Evolutionary conservation across 2,113 vertebrate genomes (phyloP).

Genomic region (Maccullochella peelii): DNA sequence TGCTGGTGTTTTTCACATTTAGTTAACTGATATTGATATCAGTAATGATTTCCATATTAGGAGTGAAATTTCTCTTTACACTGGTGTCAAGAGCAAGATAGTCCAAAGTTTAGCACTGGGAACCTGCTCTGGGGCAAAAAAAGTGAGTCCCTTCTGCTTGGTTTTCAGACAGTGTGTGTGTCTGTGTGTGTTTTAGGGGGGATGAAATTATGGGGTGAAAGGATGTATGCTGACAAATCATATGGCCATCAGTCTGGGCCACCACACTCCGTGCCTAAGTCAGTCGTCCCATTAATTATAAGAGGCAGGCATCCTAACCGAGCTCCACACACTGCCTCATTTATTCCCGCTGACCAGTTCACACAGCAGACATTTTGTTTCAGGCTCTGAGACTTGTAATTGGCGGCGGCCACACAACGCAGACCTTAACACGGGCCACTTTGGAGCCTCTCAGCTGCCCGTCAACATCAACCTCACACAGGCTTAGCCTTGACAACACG

Average conservation of each 20-base stretch:
- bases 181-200: neutral
- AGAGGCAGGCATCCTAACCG: conserved; percentile 60
- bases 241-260: conserved; percentile 63
- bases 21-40: conserved; percentile 38
- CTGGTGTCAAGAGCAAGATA: conserved; percentile 39
- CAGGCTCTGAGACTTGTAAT: conserved; percentile 59
- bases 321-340: conserved; percentile 72
- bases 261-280: conserved; percentile 65
- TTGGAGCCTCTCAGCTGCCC: conserved; percentile 75
- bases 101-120: neutral
- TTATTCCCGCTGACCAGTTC: conserved; percentile 65
- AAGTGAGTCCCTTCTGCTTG: neutral
- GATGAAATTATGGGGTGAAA: conserved; percentile 48
- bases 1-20: neutral
- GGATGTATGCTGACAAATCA: conserved; percentile 66
- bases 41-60: conserved; percentile 53
- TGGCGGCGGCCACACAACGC: conserved; percentile 75
- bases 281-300: conserved; percentile 77
- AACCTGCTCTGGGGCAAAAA: conserved; percentile 3
- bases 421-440: conserved; percentile 74
- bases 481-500: conserved; percentile 61
- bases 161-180: conserved; percentile 14
- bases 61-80: conserved; percentile 27
- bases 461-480: conserved; percentile 76
- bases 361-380: conserved; percentile 80